Conservation (phyloP, 2,797 vertebrate genomes). For the Rhodeus uyekii region DNA sequence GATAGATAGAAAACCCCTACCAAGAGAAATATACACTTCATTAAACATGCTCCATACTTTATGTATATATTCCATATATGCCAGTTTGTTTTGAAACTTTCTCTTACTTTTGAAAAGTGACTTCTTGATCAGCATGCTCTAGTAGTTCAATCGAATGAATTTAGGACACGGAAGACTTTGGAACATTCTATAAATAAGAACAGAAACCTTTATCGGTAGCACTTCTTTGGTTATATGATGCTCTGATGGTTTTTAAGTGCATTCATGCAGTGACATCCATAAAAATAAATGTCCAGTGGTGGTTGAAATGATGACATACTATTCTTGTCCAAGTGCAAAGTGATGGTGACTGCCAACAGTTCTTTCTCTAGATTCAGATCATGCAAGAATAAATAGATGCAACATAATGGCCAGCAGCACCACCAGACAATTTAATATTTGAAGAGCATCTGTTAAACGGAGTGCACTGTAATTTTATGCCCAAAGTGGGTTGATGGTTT, state of each 20-base stretch:
- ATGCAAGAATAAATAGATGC: conserved; percentile 54
- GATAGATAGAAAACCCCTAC: not conserved
- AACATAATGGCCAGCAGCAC: conserved; percentile 14
- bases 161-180: conserved; percentile 44
- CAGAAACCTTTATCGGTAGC: conserved; percentile 37
- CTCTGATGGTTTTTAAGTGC: conserved; percentile 60
- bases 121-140: conserved; percentile 36
- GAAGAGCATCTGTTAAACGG: conserved; percentile 25
- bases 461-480: conserved; percentile 19
- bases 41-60: not conserved
- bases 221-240: conserved; percentile 45
- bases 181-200: conserved; percentile 55
- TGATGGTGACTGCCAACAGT: conserved; percentile 39
- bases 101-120: conserved; percentile 18
- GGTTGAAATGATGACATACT: conserved; percentile 53
- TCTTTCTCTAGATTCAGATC: conserved; percentile 44
- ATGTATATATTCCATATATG: not conserved
- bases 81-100: not conserved
- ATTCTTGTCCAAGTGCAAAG: conserved; percentile 55
- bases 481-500: not conserved
- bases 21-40: not conserved
- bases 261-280: conserved; percentile 57
- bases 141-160: conserved; percentile 33
- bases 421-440: conserved; percentile 39
- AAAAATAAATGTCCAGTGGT: conserved; percentile 56